Evolutionary conservation across 2,888 invertebrate genomes (phyloP).

Genomic region (Thymelicus lineola): DNA sequence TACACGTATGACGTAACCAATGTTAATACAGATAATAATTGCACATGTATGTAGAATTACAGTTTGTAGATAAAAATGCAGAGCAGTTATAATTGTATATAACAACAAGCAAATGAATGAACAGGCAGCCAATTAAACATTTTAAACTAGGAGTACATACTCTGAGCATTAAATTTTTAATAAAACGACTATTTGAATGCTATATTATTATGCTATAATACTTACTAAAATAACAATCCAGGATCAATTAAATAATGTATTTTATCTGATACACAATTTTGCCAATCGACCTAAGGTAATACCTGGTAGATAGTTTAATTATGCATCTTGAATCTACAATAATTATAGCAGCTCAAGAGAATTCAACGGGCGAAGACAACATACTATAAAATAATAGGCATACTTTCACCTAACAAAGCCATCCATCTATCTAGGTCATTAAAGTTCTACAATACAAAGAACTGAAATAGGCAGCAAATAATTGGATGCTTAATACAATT

Average conservation of each 20-base stretch:
- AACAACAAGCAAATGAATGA: slow-evolving; percentile 57
- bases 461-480: slow-evolving; percentile 30
- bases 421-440: slow-evolving; percentile 14
- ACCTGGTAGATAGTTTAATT: background rate
- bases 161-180: slow-evolving; percentile 38
- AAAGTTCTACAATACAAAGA: slow-evolving; percentile 40
- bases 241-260: background rate
- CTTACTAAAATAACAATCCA: slow-evolving; percentile 28
- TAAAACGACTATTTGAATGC: slow-evolving; percentile 43
- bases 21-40: slow-evolving; percentile 39
- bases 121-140: slow-evolving; percentile 45
- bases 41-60: slow-evolving; percentile 53
- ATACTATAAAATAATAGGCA: background rate
- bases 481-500: slow-evolving; percentile 2
- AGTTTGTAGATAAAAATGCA: slow-evolving; percentile 78
- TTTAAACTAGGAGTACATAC: slow-evolving; percentile 40
- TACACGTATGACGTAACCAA: background rate
- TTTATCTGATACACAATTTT: background rate
- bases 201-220: slow-evolving; percentile 38
- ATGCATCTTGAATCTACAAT: no score
- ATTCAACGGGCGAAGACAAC: background rate
- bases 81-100: slow-evolving; percentile 65
- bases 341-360: background rate
- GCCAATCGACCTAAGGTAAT: background rate
- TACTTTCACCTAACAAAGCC: slow-evolving; percentile 11